Conservation (phyloP, 2,797 vertebrate genomes). For the Aselliscus stoliczkanus region DNA sequence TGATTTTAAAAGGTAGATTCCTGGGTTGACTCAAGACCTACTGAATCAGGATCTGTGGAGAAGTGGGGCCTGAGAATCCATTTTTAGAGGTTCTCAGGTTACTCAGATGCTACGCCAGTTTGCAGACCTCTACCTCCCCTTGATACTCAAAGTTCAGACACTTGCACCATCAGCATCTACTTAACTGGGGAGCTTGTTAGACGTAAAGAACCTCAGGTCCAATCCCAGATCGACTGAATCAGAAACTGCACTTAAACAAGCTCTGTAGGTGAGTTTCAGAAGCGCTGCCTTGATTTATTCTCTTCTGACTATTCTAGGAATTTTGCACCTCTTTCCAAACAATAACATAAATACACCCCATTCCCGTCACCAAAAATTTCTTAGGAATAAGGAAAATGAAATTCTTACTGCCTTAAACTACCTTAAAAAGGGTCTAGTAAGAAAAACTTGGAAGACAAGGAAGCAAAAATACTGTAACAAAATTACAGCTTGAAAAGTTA, state of each 20-base stretch:
- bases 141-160: background rate
- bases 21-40: background rate
- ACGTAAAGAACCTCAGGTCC: background rate
- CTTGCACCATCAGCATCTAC: background rate
- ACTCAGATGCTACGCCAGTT: background rate
- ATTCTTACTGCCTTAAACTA: background rate
- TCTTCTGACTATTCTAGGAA: background rate
- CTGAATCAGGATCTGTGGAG: background rate
- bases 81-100: background rate
- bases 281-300: background rate
- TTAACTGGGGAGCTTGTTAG: background rate
- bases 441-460: slow-evolving; percentile 2
- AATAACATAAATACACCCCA: background rate
- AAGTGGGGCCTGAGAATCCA: background rate
- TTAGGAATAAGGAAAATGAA: background rate
- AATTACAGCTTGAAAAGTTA: slow-evolving; percentile 22
- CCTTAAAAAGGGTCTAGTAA: slow-evolving; percentile 59
- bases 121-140: background rate
- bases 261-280: background rate
- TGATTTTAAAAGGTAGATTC: background rate
- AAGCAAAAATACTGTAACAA: background rate
- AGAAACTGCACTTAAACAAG: background rate
- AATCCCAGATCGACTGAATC: background rate
- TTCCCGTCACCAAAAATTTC: background rate
- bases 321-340: background rate